Conservation (phyloP, 2,888 invertebrate species). For the Noctua janthe region DNA sequence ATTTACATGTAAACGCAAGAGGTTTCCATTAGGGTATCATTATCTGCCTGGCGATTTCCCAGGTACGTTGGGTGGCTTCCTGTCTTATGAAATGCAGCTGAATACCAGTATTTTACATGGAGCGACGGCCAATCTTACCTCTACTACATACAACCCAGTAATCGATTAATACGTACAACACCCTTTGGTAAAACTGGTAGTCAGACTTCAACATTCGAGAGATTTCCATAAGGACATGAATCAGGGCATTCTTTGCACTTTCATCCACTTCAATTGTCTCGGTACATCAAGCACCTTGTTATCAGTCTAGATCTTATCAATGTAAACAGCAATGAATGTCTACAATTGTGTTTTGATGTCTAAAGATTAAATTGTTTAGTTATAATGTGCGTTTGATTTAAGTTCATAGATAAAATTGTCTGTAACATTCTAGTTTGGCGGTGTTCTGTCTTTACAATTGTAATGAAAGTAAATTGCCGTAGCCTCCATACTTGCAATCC, state of each 20-base stretch:
- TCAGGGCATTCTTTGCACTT: neutral
- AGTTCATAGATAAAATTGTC: slow-evolving; percentile 10
- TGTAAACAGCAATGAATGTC: slow-evolving; percentile 17
- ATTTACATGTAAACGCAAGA: neutral
- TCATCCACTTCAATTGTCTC: neutral
- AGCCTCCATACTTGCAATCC: neutral
- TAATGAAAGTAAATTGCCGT: slow-evolving; percentile 17
- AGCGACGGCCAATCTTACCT: neutral
- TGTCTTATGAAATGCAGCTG: too few relatives aligned
- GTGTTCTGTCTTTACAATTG: slow-evolving; percentile 12
- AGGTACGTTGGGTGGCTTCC: neutral
- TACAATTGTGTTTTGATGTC: slow-evolving; percentile 34
- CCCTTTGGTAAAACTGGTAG: neutral
- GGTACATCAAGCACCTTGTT: neutral
- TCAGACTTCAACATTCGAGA: neutral
- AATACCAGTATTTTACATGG: neutral
- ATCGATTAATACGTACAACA: neutral
- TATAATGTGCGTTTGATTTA: slow-evolving; percentile 9
- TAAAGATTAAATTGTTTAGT: slow-evolving; percentile 23
- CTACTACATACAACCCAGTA: neutral
- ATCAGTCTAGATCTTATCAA: slow-evolving; percentile 41
- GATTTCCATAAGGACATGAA: neutral
- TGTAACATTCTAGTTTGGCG: neutral
- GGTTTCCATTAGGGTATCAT: neutral
- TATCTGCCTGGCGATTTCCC: neutral